Conservation (phyloP, 2,888 invertebrate genomes). For the Phaedon cochleariae region DNA sequence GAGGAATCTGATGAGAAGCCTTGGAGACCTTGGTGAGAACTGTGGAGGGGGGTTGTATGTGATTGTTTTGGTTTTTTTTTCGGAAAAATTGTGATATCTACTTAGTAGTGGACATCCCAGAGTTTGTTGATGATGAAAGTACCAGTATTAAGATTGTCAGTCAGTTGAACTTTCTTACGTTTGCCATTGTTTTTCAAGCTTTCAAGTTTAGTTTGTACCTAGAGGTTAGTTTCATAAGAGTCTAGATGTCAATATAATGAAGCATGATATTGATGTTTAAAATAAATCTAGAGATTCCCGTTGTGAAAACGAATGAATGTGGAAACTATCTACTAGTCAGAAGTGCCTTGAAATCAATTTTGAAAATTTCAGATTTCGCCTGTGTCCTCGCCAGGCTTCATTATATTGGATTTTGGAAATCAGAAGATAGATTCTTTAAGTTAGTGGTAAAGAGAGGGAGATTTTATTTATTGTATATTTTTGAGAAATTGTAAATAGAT, state of each 20-base stretch:
- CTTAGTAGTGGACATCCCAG: constrained; percentile 17
- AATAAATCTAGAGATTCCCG: too few relatives aligned
- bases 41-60: neutral
- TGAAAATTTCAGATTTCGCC: too few relatives aligned
- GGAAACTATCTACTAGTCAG: constrained; percentile 2
- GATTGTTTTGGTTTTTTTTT: too few relatives aligned
- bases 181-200: too few relatives aligned
- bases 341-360: constrained; percentile 13
- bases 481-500: constrained; percentile 19
- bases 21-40: constrained; percentile 80
- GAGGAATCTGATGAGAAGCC: constrained; percentile 72
- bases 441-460: neutral
- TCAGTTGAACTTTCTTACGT: too few relatives aligned
- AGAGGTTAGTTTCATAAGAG: too few relatives aligned
- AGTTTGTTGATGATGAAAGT: constrained; percentile 10
- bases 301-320: neutral
- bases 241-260: too few relatives aligned
- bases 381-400: neutral
- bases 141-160: constrained; percentile 34
- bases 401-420: neutral
- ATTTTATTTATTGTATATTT: constrained; percentile 9
- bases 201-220: too few relatives aligned
- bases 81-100: constrained; percentile 33
- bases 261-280: too few relatives aligned
- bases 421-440: neutral